Percentiles rank a stretch among this genome's conserved stretches.
phyloP scores from a whole-genome alignment of 2,113 vertebrate genomes.

The Martes martes region DNA sequence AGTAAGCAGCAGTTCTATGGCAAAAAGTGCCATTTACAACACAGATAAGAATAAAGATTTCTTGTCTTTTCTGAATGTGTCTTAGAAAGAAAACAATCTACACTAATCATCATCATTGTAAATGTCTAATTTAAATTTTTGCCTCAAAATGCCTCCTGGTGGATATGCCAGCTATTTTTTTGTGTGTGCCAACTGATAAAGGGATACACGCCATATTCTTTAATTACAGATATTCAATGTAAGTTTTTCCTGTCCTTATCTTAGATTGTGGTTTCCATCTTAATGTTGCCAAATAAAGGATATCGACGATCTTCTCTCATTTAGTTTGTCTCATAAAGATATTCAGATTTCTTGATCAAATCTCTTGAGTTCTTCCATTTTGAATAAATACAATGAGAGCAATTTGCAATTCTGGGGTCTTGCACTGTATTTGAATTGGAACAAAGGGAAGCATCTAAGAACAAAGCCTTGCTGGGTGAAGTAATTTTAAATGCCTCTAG shows the following conservation, averaged over 20 bases:
- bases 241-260: background rate
- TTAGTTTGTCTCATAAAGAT: background rate
- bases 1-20: background rate
- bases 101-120: background rate
- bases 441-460: slow-evolving; percentile 13
- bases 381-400: background rate
- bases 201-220: background rate
- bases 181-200: background rate
- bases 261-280: background rate
- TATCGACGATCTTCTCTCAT: background rate
- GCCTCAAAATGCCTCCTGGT: background rate
- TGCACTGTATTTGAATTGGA: slow-evolving; percentile 16
- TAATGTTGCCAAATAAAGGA: background rate
- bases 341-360: background rate
- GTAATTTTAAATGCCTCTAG: slow-evolving; percentile 23
- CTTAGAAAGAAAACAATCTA: background rate
- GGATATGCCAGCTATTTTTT: too few species aligned
- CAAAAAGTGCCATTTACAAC: background rate
- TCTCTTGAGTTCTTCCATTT: background rate
- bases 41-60: background rate
- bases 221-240: background rate
- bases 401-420: slow-evolving; percentile 25
- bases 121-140: background rate
- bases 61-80: background rate
- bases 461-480: slow-evolving; percentile 6